Evolutionary conservation across 2,113 vertebrate species (phyloP).

Genomic region (Hydropotes inermis): DNA sequence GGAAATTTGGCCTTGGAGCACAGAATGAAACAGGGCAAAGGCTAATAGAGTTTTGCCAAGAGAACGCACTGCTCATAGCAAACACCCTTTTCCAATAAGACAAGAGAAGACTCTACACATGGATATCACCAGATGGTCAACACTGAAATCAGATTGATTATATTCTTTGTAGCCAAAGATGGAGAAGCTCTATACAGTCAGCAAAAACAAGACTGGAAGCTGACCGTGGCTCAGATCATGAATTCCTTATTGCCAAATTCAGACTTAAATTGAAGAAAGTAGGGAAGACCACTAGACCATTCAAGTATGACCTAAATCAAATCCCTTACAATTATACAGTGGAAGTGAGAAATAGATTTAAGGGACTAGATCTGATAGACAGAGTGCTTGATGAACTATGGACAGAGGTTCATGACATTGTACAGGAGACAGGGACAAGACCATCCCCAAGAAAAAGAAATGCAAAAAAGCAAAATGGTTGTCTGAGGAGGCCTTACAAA

Average conservation of each 20-base stretch:
- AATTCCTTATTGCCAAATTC: not conserved
- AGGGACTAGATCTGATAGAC: not conserved
- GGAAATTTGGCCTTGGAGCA: not conserved
- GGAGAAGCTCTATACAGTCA: not conserved
- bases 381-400: not conserved
- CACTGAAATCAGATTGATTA: not conserved
- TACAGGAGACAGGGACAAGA: not conserved
- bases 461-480: not conserved
- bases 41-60: not conserved
- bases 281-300: not conserved
- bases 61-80: not conserved
- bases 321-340: not conserved
- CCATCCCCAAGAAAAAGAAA: not conserved
- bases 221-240: not conserved
- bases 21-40: not conserved
- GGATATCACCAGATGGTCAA: not conserved
- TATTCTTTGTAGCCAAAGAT: not conserved
- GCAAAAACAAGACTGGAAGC: not conserved
- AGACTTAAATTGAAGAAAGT: not conserved
- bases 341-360: not conserved
- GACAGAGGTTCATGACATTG: not conserved
- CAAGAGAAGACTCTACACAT: not conserved
- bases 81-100: not conserved
- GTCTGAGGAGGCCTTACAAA: not conserved
- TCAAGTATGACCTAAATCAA: not conserved